Evolutionary conservation across 2,888 invertebrate species (phyloP).

Genomic region (Caenorhabditis angaria): DNA sequence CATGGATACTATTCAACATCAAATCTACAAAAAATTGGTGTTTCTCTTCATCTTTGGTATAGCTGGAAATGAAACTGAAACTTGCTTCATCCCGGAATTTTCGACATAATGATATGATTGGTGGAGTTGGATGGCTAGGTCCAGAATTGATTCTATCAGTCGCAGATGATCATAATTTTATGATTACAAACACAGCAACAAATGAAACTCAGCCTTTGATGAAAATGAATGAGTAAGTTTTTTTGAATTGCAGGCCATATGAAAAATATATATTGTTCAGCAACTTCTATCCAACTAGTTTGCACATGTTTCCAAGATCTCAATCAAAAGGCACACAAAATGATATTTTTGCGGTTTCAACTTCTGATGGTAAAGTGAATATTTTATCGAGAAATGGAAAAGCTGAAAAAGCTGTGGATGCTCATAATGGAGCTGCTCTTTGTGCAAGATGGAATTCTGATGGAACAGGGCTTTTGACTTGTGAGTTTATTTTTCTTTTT

Average conservation of each 20-base stretch:
- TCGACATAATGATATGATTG: constrained; percentile 81
- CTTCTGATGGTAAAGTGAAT: constrained; percentile 78
- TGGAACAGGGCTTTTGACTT: constrained; percentile 89
- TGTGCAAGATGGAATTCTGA: constrained; percentile 92
- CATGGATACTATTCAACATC: background rate
- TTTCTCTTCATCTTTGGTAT: background rate
- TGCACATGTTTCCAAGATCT: constrained; percentile 52
- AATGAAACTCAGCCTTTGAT: constrained; percentile 45
- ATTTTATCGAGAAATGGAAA: constrained; percentile 88
- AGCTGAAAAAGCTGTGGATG: constrained; percentile 90
- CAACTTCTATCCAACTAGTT: constrained; percentile 46
- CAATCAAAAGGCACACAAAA: constrained; percentile 32
- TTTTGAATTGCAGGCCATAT: background rate
- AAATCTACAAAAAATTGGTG: background rate
- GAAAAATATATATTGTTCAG: constrained; percentile 16
- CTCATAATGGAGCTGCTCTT: constrained; percentile 86
- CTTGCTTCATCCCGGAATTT: constrained; percentile 77
- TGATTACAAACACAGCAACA: constrained; percentile 74
- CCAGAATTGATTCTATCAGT: constrained; percentile 90
- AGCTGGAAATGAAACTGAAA: constrained; percentile 38
- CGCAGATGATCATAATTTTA: constrained; percentile 88
- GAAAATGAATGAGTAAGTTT: constrained; percentile 44
- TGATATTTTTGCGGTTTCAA: constrained; percentile 50
- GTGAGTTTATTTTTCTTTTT: background rate
- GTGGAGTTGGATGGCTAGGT: constrained; percentile 91